Base-by-base conservation (phyloP, 2,113 vertebrate genomes). In the Blennius ocellaris region DNA sequence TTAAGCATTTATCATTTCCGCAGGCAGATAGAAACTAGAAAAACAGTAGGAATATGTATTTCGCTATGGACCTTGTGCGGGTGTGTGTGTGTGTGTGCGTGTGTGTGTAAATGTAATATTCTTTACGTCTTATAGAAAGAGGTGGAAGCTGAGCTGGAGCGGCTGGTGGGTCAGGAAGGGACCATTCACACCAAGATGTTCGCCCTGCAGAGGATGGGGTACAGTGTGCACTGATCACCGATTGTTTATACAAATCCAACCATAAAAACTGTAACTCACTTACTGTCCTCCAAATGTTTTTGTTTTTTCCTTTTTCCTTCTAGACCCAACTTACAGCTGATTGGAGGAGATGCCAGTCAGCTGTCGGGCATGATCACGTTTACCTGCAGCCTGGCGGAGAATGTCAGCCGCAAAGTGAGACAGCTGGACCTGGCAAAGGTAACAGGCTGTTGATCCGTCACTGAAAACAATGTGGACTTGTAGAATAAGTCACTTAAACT, bases 341-440 rank as follows among this genome's bases (percentile, higher is more conserved):
- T 99, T 2, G 97, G 96, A 87, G 97, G 96, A 72, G 98, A 99
- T 60, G 97, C 98, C 62, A 95, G 95, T 83, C 98, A 99, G 80
- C 71, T 99, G 69, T 96, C 96, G 0, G 97, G 97, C 52, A 99
- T 97, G 97, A 98, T 99, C 89, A 96, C 94, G 21, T 99, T 99
- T 80, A 99, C 98, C 45, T 99, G 97, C 80, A 99, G 94, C 86
- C 91, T 99, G 82, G 98, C 98, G 0, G 97, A 99, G 87, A 99
- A 99, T 0, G 97, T 99, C 75, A 99, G 97, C 87, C 95, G 95
- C 36, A 99, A 99, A 94, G 98, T 99, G 74, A 92, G 97, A 45
- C 97, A 99, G 91, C 94, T 99, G 1, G 98, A 99, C 88, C 93
- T 99, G 14, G 97, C 97, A 58, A 99, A 99, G 95, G 98, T 98